Evolutionary conservation across 2,113 vertebrate species (phyloP).

Genomic region (Neogobius melanostomus): DNA sequence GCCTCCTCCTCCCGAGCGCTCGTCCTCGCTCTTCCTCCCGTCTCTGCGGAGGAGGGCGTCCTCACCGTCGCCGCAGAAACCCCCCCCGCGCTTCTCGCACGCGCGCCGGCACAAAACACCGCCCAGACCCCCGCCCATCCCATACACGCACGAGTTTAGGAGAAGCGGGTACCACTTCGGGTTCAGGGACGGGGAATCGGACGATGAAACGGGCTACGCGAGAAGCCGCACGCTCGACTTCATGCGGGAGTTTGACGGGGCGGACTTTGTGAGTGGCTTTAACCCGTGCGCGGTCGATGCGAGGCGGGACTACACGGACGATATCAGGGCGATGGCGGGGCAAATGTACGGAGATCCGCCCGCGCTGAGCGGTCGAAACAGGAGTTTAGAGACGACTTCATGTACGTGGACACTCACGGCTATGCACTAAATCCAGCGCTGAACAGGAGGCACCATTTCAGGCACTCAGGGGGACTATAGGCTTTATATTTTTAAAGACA

Average conservation of each 20-base stretch:
- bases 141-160: slow-evolving; percentile 32
- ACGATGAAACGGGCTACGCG: background rate
- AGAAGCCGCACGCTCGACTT: background rate
- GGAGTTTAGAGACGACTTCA: slow-evolving; percentile 2
- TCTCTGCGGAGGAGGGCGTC: slow-evolving; percentile 49
- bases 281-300: background rate
- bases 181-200: slow-evolving; percentile 9
- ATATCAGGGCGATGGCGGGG: slow-evolving; percentile 66
- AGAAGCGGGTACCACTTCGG: slow-evolving; percentile 24
- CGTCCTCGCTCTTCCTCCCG: slow-evolving; percentile 54
- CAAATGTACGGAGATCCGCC: slow-evolving; percentile 65
- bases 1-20: slow-evolving; percentile 33
- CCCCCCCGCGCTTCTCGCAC: slow-evolving; percentile 19
- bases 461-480: slow-evolving; percentile 53
- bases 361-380: background rate
- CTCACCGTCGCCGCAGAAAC: slow-evolving; percentile 37
- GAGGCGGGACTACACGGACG: slow-evolving; percentile 35
- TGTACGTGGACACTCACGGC: slow-evolving; percentile 20
- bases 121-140: slow-evolving; percentile 28
- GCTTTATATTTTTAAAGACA: background rate
- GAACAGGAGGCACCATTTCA: slow-evolving; percentile 33
- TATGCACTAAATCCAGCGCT: slow-evolving; percentile 33
- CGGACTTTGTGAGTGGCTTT: accelerated
- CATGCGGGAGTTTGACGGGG: background rate
- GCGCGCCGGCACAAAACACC: slow-evolving; percentile 24